These are phyloP conservation scores for Pyrgus malvae DNA, from an alignment of 2,888 invertebrate species.

Conservation along the genomic window DNA sequence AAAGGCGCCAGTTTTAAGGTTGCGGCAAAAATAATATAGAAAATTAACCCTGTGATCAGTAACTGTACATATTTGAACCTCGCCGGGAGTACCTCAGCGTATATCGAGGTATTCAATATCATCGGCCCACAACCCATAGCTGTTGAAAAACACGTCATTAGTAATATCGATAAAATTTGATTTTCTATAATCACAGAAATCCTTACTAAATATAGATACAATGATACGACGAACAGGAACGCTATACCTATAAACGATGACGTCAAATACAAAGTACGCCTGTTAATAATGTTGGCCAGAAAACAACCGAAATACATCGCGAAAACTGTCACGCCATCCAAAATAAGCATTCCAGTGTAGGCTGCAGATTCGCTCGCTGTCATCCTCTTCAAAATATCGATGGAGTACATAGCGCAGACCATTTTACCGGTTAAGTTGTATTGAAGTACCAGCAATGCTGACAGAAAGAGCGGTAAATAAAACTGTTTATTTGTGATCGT, in stretches of 20 bases:
- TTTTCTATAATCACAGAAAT: slow-evolving; percentile 42
- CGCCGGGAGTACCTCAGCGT: slow-evolving; percentile 51
- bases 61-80: slow-evolving; percentile 31
- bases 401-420: slow-evolving; percentile 50
- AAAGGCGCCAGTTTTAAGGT: slow-evolving; percentile 42
- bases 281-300: slow-evolving; percentile 29
- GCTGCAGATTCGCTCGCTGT: slow-evolving; percentile 48
- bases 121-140: slow-evolving; percentile 46
- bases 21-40: neutral
- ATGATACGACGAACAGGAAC: slow-evolving; percentile 49
- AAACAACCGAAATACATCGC: slow-evolving; percentile 36
- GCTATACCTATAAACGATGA: slow-evolving; percentile 45
- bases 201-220: slow-evolving; percentile 50
- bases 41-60: neutral
- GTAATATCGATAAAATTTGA: slow-evolving; percentile 41
- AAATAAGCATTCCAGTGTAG: slow-evolving; percentile 52
- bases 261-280: slow-evolving; percentile 44
- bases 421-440: slow-evolving; percentile 52
- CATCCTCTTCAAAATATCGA: slow-evolving; percentile 50
- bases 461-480: slow-evolving; percentile 45
- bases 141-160: slow-evolving; percentile 42
- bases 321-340: slow-evolving; percentile 53
- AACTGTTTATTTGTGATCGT: slow-evolving; percentile 34
- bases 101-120: slow-evolving; percentile 39
- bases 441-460: slow-evolving; percentile 43